These are phyloP conservation scores for Aurelia aurita complex sp. Pacific DNA, from an alignment of 30 jellyfish, hydroid and myxozoan genomes.

Conservation along the genomic window DNA sequence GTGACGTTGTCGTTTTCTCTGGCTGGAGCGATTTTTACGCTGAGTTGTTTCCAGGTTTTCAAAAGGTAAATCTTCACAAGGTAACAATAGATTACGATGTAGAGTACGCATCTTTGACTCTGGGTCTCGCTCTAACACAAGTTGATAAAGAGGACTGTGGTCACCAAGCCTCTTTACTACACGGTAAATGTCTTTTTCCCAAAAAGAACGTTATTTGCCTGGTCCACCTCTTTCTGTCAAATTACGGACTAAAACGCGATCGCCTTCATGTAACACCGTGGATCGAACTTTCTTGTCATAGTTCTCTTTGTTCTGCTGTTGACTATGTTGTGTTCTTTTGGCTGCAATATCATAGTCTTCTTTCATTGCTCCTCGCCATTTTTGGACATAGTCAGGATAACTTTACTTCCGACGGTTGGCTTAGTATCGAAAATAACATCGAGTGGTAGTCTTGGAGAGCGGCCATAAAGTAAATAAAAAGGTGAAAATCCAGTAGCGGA, in stretches of 20 bases:
- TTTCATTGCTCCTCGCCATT: conserved; percentile 13
- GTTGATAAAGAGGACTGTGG: background rate
- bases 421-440: too few relatives aligned
- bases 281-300: conserved; percentile 9
- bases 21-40: too few relatives aligned
- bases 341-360: background rate
- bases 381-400: too few relatives aligned
- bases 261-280: background rate
- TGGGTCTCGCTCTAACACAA: background rate
- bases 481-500: too few relatives aligned
- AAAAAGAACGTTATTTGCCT: background rate
- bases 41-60: too few relatives aligned
- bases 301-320: too few relatives aligned
- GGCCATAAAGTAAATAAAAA: too few relatives aligned
- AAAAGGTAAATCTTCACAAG: too few relatives aligned
- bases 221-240: conserved; percentile 2
- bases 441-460: too few relatives aligned
- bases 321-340: background rate
- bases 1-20: too few relatives aligned
- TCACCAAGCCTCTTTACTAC: background rate
- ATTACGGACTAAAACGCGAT: conserved; percentile 29
- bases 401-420: too few relatives aligned
- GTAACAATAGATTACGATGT: background rate
- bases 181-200: background rate
- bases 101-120: background rate